Evolutionary conservation across 2,888 invertebrate genomes (phyloP), one percentile per base, ranked within the genome.

Genomic region (Vesta saturnalis): DNA sequence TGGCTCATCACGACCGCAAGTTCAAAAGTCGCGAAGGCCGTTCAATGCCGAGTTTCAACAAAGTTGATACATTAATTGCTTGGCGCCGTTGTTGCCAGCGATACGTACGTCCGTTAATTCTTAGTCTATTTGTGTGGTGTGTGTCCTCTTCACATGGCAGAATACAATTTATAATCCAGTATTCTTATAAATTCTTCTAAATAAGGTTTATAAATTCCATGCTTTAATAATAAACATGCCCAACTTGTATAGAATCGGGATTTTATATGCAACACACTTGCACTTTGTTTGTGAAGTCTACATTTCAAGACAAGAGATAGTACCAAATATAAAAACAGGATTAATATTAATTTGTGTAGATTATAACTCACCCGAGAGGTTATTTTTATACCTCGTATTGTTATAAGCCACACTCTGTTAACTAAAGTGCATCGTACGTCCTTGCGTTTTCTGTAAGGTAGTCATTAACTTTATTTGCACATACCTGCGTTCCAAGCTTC

Each of bases 1-100:
- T 47, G 67, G 58, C 46, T 69, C 66, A 63, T 69, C 65, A 65
- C 66, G 62, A 57, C 66, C 63, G 43, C 65, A 69, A 72, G 72
- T 71, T 71, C 71, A 72, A 69, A 69, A 64, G 66, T 72, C 72
- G 69, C 71, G 73, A 74, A 74, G 74, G 74, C 74, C 74, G 71
- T 74, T 74, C 74, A 74, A 74, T 74, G 74, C 71, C 74, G 72
- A 71, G 68, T 71, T 72, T 72, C 69, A 67, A 60, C 55, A 64
- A 63, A 64, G 49, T 69, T 64, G 67, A 69, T 67, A 67, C 72
- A 74, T 74, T 72, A 74, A 74, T 71, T 71, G 70, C 18, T 60
- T 58, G 72, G 70, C 72, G 73, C 71, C 71, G 66, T 47, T 56
- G 64, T 58, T 65, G 70, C 62, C 71, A 73, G 69, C 60, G 43